Conservation (phyloP, 2,797 vertebrate species). For the Champsocephalus gunnari region DNA sequence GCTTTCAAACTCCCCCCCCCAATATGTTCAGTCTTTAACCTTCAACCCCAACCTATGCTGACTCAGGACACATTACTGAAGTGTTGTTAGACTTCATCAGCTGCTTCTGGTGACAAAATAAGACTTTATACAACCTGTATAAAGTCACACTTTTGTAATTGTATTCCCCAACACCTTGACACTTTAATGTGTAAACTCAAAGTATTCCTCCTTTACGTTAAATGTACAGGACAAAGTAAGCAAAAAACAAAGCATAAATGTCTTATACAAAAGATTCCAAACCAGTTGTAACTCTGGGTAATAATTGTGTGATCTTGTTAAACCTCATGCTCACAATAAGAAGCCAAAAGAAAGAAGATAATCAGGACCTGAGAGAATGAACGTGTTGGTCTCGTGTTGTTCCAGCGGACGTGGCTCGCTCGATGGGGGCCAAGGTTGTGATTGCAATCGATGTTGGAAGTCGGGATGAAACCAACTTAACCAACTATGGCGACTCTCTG, state of each 20-base stretch:
- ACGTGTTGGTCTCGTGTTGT: not conserved
- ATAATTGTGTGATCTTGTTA: not conserved
- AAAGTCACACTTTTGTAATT: too few relatives aligned
- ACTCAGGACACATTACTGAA: too few relatives aligned
- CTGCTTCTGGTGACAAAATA: too few relatives aligned
- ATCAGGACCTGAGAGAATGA: not conserved
- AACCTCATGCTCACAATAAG: not conserved
- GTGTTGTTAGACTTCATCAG: too few relatives aligned
- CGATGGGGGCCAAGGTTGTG: slow-evolving; percentile 95
- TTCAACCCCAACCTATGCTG: too few relatives aligned
- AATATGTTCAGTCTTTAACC: too few relatives aligned
- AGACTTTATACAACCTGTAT: too few relatives aligned
- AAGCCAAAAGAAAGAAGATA: not conserved
- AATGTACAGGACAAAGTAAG: too few relatives aligned
- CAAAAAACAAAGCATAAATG: not conserved
- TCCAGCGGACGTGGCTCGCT: slow-evolving; percentile 92
- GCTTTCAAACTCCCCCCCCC: too few relatives aligned
- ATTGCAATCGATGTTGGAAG: slow-evolving; percentile 95
- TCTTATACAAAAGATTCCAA: not conserved
- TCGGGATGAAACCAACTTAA: slow-evolving; percentile 91
- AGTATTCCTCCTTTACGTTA: too few relatives aligned
- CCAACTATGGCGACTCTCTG: slow-evolving; percentile 93
- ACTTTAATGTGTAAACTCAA: too few relatives aligned
- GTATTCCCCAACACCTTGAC: too few relatives aligned
- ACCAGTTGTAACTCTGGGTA: not conserved